A percentile compares a stretch with the other conserved stretches of the same genome.
phyloP scores from a whole-genome alignment of 2,888 invertebrate species.

The Nyleta sp. region DNA sequence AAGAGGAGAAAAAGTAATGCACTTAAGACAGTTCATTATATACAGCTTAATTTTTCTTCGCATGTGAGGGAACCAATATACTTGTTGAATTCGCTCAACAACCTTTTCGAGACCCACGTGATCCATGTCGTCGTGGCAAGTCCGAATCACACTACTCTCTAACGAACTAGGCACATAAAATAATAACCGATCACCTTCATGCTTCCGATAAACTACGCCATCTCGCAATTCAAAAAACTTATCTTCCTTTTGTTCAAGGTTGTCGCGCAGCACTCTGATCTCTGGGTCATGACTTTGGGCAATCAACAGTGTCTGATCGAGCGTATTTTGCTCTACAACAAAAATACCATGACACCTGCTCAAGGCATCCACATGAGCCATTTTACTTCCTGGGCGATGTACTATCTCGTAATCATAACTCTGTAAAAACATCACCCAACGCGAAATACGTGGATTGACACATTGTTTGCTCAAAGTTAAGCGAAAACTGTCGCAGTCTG shows the following conservation, averaged over 20 bases:
- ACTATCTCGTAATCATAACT: neutral
- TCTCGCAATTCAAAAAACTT: constrained; percentile 11
- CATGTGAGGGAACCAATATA: constrained; percentile 2
- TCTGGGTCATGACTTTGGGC: constrained; percentile 3
- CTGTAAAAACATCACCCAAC: constrained; percentile 68
- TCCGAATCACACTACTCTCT: constrained; percentile 29
- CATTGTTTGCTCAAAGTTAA: constrained; percentile 63
- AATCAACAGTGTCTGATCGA: neutral
- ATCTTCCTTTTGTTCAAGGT: neutral
- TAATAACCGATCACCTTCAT: neutral
- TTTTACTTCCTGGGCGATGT: neutral
- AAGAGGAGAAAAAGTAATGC: neutral
- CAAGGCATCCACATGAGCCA: constrained; percentile 6
- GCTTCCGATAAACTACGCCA: neutral
- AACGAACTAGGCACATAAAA: constrained; percentile 70
- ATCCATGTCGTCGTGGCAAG: constrained; percentile 2
- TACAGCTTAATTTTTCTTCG: neutral
- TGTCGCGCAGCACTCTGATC: neutral
- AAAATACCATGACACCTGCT: neutral
- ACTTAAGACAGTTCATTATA: constrained; percentile 4
- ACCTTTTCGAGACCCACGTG: constrained; percentile 1
- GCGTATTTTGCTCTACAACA: neutral
- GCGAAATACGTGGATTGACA: constrained; percentile 66
- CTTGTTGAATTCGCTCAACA: neutral
- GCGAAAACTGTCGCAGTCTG: constrained; percentile 71